Base-by-base conservation (phyloP, 2,797 vertebrate genomes). In the Halcyon chelicuti region DNA sequence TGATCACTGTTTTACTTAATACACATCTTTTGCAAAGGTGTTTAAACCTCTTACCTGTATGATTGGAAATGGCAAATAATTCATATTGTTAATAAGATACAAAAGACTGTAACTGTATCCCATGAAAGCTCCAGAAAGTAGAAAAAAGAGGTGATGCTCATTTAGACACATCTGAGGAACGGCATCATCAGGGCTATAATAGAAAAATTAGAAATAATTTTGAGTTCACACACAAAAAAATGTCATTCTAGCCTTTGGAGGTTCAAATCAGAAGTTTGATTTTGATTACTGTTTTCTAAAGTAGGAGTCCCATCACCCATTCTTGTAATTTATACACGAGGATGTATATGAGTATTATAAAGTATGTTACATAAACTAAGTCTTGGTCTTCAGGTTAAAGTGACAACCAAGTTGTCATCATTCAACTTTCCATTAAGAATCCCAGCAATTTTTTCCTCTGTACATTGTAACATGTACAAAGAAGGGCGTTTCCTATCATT, bases 1-100 rank as follows among this genome's bases (percentile, higher is more conserved):
- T 37, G 17, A 62, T n/a, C 31, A n/a, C 13, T 84, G 14, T 70
- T 75, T 68, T 54, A 77, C 33, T 70, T 13, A 11, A 12, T 0
- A 40, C 1, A 4, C 15, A 7, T 28, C n/a, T 42, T 55, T 61
- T 31, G 29, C 29, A 78, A 65, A 75, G 7, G 20, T 42, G 9
- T 35, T 81, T 81, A 47, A 84, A 39, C 8, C 4, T 71, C 96
- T 97, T 98, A 99, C 99, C 99, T 99, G 99, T 95, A 99, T 98
- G 61, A 98, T 96, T 78, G 98, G 98, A 95, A 99, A 99, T 5
- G 99, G 98, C 58, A 99, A 98, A 83, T 99, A 99, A 96, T 99
- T 99, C 98, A 99, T 98, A 96, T 99, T 99, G 96, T 99, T 98
- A 91, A 99, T 98, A 88, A 99, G 98, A 84, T 99, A 99, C 46